Evolutionary conservation across 2,888 invertebrate genomes (phyloP).

Genomic region (Aethes cnicana): DNA sequence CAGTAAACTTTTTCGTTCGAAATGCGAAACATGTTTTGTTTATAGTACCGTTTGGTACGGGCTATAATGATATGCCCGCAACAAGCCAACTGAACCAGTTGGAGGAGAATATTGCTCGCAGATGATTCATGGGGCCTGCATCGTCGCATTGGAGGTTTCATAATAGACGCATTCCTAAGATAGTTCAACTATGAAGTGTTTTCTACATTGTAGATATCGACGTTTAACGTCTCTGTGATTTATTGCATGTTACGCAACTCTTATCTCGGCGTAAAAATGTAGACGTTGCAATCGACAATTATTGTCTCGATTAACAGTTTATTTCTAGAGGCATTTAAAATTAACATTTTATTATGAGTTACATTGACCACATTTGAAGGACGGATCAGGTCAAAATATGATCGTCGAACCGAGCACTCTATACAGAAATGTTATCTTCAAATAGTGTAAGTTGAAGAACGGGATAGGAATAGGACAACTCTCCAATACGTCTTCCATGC

Average conservation of each 20-base stretch:
- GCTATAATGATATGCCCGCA: slow-evolving; percentile 18
- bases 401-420: no score
- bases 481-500: no score
- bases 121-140: slow-evolving; percentile 30
- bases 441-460: no score
- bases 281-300: no score
- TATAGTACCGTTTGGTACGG: neutral
- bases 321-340: no score
- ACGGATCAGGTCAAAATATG: no score
- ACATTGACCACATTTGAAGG: no score
- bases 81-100: slow-evolving; percentile 19
- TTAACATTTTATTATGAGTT: no score
- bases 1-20: slow-evolving; percentile 4
- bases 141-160: slow-evolving; percentile 27
- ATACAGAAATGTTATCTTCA: no score
- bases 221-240: slow-evolving; percentile 1
- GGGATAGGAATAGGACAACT: no score
- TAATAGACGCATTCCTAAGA: slow-evolving; percentile 28
- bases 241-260: slow-evolving; percentile 11
- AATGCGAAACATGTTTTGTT: slow-evolving; percentile 5
- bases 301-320: no score
- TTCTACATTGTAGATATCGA: slow-evolving; percentile 19
- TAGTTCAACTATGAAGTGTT: slow-evolving; percentile 18
- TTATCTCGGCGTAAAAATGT: slow-evolving; percentile 1
- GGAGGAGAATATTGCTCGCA: slow-evolving; percentile 20